phyloP scores from a whole-genome alignment of 2,888 invertebrate genomes.

The Dyspetes luteomarginatus region DNA sequence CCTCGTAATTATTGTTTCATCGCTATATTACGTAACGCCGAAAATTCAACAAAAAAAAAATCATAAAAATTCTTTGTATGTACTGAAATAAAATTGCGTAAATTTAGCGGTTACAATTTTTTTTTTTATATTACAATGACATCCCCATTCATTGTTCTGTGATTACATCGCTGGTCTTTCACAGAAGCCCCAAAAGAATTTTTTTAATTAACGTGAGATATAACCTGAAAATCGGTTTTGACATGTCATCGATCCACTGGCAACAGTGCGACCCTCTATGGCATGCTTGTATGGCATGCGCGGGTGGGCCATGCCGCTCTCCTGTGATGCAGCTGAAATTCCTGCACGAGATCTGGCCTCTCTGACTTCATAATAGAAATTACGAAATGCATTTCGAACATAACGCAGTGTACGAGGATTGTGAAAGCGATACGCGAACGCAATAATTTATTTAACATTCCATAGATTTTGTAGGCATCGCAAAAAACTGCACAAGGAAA shows the following conservation, averaged over 20 bases:
- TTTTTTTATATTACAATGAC: neutral
- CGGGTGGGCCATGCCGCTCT: conserved; percentile 8
- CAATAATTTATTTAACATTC: neutral
- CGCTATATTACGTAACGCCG: neutral
- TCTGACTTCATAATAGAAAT: conserved; percentile 47
- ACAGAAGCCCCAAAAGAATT: neutral
- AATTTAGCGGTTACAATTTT: too few relatives aligned
- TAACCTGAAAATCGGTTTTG: too few relatives aligned
- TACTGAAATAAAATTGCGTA: too few relatives aligned
- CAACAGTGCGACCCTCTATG: neutral
- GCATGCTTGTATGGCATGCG: conserved; percentile 27
- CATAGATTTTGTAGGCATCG: neutral
- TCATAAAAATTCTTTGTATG: too few relatives aligned
- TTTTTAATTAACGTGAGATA: neutral
- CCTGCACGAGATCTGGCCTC: neutral
- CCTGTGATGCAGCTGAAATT: conserved; percentile 14
- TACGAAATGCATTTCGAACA: neutral
- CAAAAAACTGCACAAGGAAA: too few relatives aligned
- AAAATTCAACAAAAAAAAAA: neutral
- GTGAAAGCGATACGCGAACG: neutral
- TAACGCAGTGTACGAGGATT: neutral
- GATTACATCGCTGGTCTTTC: neutral
- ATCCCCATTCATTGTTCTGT: neutral
- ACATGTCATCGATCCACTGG: neutral
- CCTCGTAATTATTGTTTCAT: neutral